Evolutionary conservation across 1,140 invertebrate genomes (phyloP), one percentile per base, ranked within the genome.

Genomic region (Pomacea maculata): DNA sequence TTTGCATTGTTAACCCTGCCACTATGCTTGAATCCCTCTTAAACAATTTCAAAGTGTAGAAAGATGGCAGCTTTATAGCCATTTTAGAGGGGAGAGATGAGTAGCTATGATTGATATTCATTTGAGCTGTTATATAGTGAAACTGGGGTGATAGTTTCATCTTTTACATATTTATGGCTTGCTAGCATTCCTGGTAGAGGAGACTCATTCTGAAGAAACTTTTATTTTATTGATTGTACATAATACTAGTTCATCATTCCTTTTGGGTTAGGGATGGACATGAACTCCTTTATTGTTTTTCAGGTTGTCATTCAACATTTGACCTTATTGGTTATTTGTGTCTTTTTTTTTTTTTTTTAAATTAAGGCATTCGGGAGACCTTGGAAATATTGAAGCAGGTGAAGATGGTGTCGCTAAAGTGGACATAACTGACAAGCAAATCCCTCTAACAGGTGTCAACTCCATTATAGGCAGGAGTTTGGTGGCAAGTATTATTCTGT

Each of bases 401-500:
- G 92, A 89, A 79, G 92, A 94, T 89, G 96, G 96, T 12, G 92
- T 95, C 12, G 96, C 96, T 34, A 95, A 94, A 83, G 92, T 98
- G n/a, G 91, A 95, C 64, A 95, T 97, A 70, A 92, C 90, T 29
- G 97, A 98, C 86, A 94, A 92, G 45, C 73, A 93, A 5, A 95
- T 98, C 82, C 94, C 94, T 3, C 92, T 98, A 17, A 91, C 92
- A 75, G 97, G 97, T 61, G 91, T 93, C 57, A 92, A 96, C 85
- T 97, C 93, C 88, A 95, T 98, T 84, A 94, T 98, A 82, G 97
- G 97, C 12, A 95, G 97, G 91, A 96, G 96, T 64, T 89, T 98
- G 75, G 90, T 92, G 80, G 89, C 92, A 84, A 87, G 89, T 84
- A 15, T 7, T 61, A 19, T 55, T 25, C n/a, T 34, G 25, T 57